Conservation (phyloP, 2,888 invertebrate genomes). For the Ophion costatus region DNA sequence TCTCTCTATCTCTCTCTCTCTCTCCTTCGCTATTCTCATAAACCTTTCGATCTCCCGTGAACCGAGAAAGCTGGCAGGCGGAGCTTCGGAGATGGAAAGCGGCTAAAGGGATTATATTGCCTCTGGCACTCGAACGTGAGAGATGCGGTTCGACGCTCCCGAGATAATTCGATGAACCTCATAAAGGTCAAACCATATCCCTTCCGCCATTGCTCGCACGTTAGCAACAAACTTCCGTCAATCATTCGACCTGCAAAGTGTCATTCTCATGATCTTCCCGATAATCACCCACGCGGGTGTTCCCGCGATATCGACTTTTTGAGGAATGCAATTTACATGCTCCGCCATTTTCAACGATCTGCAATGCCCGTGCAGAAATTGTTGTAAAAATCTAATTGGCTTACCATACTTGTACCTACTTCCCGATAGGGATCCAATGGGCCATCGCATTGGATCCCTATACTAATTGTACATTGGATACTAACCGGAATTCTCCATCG, state of each 20-base stretch:
- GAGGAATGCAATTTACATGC: neutral
- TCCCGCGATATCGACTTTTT: neutral
- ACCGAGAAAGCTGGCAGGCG: constrained; percentile 40
- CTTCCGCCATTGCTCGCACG: constrained; percentile 34
- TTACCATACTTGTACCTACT: too few relatives aligned
- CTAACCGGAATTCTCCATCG: too few relatives aligned
- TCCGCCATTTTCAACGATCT: neutral
- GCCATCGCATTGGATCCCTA: too few relatives aligned
- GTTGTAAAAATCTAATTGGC: too few relatives aligned
- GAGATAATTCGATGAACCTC: constrained; percentile 63
- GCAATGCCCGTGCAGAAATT: neutral
- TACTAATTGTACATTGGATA: too few relatives aligned
- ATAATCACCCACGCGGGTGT: neutral
- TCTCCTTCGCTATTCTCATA: constrained; percentile 3
- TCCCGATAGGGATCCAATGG: too few relatives aligned
- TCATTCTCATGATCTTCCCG: constrained; percentile 23
- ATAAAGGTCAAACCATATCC: constrained; percentile 58
- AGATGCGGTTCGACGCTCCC: constrained; percentile 58
- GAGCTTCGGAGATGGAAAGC: constrained; percentile 35
- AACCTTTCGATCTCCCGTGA: constrained; percentile 44
- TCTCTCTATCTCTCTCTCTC: constrained; percentile 2
- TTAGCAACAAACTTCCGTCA: constrained; percentile 47
- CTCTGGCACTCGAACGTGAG: constrained; percentile 28
- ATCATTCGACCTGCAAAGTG: constrained; percentile 34
- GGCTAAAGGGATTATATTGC: constrained; percentile 20